phyloP scores from a whole-genome alignment of 2,797 vertebrate species.

The Falco concolor region DNA sequence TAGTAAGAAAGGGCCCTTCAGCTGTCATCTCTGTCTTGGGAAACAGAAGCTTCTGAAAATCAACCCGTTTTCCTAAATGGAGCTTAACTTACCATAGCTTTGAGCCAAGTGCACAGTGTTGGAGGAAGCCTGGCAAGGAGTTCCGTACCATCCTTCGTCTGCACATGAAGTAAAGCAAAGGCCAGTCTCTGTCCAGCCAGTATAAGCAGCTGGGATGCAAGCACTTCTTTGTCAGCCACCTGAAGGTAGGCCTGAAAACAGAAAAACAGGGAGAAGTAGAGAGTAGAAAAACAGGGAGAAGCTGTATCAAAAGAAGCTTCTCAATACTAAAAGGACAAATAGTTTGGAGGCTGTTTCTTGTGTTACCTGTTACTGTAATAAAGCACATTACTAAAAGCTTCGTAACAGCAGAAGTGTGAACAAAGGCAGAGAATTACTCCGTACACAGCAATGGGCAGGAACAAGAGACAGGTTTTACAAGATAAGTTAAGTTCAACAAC shows the following conservation, averaged over 20 bases:
- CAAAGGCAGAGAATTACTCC: background rate
- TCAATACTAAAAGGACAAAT: background rate
- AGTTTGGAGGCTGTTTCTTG: background rate
- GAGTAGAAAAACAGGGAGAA: background rate
- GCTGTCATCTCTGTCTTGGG: background rate
- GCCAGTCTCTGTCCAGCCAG: conserved; percentile 91
- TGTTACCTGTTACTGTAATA: background rate
- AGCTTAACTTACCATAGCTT: conserved; percentile 87
- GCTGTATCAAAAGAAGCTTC: background rate
- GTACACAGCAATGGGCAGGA: background rate
- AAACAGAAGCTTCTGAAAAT: background rate
- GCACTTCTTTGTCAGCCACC: conserved; percentile 91
- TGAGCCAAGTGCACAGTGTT: conserved; percentile 96
- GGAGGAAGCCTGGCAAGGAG: conserved; percentile 89
- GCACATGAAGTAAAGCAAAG: conserved; percentile 83
- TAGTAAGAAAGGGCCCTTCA: background rate
- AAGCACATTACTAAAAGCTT: background rate
- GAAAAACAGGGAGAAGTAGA: no score
- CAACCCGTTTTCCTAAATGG: background rate
- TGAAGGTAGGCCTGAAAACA: conserved; percentile 84
- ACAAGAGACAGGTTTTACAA: background rate
- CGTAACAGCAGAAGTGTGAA: background rate
- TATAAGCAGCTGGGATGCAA: conserved; percentile 92
- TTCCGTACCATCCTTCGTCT: conserved; percentile 89
- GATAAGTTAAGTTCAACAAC: background rate